Evolutionary conservation across 2,888 invertebrate genomes (phyloP), one percentile per base, ranked within the genome.

Genomic region (Eudemis profundana): DNA sequence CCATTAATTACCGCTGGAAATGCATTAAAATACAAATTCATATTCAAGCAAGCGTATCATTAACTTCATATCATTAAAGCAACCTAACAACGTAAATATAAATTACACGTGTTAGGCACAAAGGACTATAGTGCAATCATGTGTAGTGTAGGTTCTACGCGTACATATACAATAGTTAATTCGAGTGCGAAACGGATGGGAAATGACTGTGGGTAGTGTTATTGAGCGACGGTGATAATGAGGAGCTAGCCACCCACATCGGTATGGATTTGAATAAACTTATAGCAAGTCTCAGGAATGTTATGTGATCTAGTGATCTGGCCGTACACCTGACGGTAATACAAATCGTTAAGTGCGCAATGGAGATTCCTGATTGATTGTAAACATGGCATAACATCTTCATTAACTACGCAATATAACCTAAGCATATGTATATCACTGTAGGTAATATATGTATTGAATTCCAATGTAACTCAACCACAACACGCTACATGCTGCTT

Each of bases 151-250:
- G 17, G 27, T 50, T 19, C 44, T 15, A 42, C 8, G 14, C 17
- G 15, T 36, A 36, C 49, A 27, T 29, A 21, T 40, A 63, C 29
- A 57, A 42, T 21, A 19, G 49, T 29, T 44, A 21, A 33, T 49
- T 44, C 44, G 50, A 64, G 57, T 59, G 65, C 65, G 60, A 53
- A 53, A 47, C 65, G 46, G 46, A 61, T 63, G 63, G 42, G 44
- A 67, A 67, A 62, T 63, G 67, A 44, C 33, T 67, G 83, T 84
- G 79, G 83, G 84, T 66, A 67, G 69, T 71, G 75, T 74, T 79
- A 82, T 81, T 79, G 78, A 76, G 81, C 82, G 82, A 76, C 76
- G 77, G 81, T 82, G 83, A 77, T 78, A 75, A 83, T 79, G 79
- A 80, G 76, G 71, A 73, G 69, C 67, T 64, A 66, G 68, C 81